A percentile compares a stretch with the other conserved stretches of the same genome.
phyloP scores from a whole-genome alignment of 2,888 invertebrate species.

The Standfussiana lucernea region DNA sequence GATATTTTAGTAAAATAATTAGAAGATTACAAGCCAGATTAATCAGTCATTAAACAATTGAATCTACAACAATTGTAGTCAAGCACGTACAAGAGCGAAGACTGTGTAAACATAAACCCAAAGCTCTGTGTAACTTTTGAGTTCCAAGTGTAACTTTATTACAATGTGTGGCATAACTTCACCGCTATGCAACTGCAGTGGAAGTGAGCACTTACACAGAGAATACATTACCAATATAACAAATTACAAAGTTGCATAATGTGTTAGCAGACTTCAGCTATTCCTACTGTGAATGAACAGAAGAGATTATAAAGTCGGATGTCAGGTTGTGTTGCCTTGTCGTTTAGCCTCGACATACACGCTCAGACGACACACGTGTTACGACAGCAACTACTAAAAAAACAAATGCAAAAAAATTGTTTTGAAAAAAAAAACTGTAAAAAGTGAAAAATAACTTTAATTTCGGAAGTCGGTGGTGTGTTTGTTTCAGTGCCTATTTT shows the following conservation, averaged over 20 bases:
- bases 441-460: no score
- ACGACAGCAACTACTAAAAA: no score
- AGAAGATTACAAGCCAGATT: neutral
- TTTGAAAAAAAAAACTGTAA: no score
- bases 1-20: neutral
- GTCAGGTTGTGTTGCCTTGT: neutral
- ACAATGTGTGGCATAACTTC: conserved; percentile 34
- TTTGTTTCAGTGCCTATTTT: no score
- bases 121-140: conserved; percentile 31
- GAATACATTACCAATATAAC: conserved; percentile 37
- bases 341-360: neutral
- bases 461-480: no score
- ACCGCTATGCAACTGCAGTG: conserved; percentile 13
- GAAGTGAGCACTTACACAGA: conserved; percentile 31
- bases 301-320: conserved; percentile 15
- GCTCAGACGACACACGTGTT: neutral
- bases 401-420: no score
- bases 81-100: neutral
- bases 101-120: conserved; percentile 2
- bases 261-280: conserved; percentile 12
- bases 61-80: neutral
- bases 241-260: conserved; percentile 38
- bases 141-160: conserved; percentile 39
- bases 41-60: neutral
- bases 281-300: conserved; percentile 3